Percentiles rank a stretch among this genome's conserved stretches.
phyloP scores from a whole-genome alignment of 2,797 vertebrate genomes.

The Morus bassanus region DNA sequence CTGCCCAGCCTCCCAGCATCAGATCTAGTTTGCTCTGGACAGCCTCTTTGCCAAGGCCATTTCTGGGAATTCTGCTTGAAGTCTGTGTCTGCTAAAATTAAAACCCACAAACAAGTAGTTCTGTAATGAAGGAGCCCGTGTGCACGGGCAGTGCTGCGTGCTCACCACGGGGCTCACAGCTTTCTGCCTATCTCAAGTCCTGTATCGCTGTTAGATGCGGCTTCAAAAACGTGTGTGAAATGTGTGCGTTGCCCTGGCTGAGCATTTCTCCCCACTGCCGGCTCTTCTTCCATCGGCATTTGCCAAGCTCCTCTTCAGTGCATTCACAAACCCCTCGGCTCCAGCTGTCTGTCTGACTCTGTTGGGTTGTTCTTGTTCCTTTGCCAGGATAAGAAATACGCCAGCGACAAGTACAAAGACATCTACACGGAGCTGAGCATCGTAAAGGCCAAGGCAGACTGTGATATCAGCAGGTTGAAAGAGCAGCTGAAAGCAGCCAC shows the following conservation, averaged over 20 bases:
- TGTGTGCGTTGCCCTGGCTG: neutral
- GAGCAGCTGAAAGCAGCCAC: constrained; percentile 94
- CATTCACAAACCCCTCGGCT: neutral
- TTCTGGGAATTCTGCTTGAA: constrained; percentile 40
- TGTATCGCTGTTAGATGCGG: rapidly evolving
- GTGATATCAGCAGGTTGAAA: constrained; percentile 93
- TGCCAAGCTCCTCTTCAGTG: neutral
- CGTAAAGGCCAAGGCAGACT: constrained; percentile 96
- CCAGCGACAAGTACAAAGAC: constrained; percentile 95
- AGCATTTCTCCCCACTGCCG: neutral
- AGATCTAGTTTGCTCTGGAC: neutral
- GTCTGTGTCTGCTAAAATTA: neutral
- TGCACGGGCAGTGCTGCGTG: neutral
- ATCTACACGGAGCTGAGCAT: constrained; percentile 99
- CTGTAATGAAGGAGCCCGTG: neutral
- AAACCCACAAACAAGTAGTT: neutral
- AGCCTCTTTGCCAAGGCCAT: neutral
- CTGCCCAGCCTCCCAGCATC: neutral
- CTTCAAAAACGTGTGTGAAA: neutral
- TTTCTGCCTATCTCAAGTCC: neutral
- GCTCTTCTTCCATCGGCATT: neutral
- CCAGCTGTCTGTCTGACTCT: neutral
- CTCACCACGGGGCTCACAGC: neutral
- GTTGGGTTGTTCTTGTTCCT: neutral
- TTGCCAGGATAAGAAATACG: constrained; percentile 93